phyloP scores from a whole-genome alignment of 2,113 vertebrate species.

The Typhlomys cinereus region DNA sequence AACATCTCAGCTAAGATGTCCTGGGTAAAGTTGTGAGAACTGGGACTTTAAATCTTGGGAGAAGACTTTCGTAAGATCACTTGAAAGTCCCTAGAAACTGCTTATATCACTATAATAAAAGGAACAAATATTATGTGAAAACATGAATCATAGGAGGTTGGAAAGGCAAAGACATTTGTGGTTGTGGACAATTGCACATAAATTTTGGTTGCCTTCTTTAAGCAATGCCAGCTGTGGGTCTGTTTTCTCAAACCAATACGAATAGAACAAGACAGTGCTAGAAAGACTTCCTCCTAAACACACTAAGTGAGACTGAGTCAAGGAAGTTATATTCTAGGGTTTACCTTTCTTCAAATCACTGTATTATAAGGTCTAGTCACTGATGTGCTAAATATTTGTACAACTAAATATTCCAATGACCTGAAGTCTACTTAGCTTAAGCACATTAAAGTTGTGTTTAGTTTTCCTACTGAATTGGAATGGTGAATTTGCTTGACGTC shows the following conservation, averaged over 20 bases:
- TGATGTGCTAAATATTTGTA: neutral
- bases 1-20: slow-evolving; percentile 25
- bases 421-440: neutral
- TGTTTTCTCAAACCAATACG: slow-evolving; percentile 58
- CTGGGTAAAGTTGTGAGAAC: neutral
- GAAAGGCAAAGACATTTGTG: slow-evolving; percentile 75
- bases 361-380: neutral
- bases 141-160: slow-evolving; percentile 75
- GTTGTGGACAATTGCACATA: slow-evolving; percentile 64
- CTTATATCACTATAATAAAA: slow-evolving; percentile 46
- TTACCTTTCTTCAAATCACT: slow-evolving; percentile 21
- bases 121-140: slow-evolving; percentile 61
- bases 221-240: slow-evolving; percentile 69
- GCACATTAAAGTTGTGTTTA: slow-evolving; percentile 24
- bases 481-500: slow-evolving; percentile 17
- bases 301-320: neutral
- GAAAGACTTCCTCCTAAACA: neutral
- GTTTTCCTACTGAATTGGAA: slow-evolving; percentile 22
- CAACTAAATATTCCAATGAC: neutral
- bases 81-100: slow-evolving; percentile 49
- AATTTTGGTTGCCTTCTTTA: slow-evolving; percentile 71
- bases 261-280: neutral
- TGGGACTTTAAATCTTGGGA: slow-evolving; percentile 5
- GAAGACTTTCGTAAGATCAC: slow-evolving; percentile 37
- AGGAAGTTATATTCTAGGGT: neutral